Conservation (phyloP, 2,888 invertebrate genomes). For the Acrocera orbiculus region DNA sequence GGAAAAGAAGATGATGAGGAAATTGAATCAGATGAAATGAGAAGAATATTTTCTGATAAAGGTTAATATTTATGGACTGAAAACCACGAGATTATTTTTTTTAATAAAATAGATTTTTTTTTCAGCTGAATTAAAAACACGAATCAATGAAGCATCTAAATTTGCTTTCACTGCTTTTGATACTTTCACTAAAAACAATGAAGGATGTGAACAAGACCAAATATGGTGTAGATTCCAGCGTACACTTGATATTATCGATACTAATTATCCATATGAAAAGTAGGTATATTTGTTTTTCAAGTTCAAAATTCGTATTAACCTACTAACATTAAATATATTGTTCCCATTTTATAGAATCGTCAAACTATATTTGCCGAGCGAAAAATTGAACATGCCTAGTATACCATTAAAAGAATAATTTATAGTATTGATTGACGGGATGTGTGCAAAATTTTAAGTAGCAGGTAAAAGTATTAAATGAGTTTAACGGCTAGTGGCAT, state of each 20-base stretch:
- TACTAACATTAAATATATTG: slow-evolving; percentile 1
- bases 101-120: slow-evolving; percentile 4
- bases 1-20: slow-evolving; percentile 21
- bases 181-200: slow-evolving; percentile 12
- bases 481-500: too few species aligned
- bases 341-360: slow-evolving; percentile 4
- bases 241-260: slow-evolving; percentile 9
- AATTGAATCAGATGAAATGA: slow-evolving; percentile 6
- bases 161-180: slow-evolving; percentile 29
- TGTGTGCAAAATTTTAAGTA: not conserved
- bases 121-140: slow-evolving; percentile 26
- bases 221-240: slow-evolving; percentile 12
- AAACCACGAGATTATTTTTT: too few species aligned
- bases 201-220: slow-evolving; percentile 10
- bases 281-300: slow-evolving; percentile 1
- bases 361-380: slow-evolving; percentile 7
- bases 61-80: slow-evolving; percentile 12
- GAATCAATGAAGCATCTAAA: slow-evolving; percentile 33
- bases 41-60: slow-evolving; percentile 19
- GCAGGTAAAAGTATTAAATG: too few species aligned
- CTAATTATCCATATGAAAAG: slow-evolving; percentile 12
- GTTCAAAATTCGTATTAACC: not conserved
- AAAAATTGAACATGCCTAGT: too few species aligned
- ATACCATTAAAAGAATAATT: slow-evolving; percentile 23
- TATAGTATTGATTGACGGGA: slow-evolving; percentile 16